Conservation (phyloP, 2,888 invertebrate species). For the Drosophila parthenogenetica region DNA sequence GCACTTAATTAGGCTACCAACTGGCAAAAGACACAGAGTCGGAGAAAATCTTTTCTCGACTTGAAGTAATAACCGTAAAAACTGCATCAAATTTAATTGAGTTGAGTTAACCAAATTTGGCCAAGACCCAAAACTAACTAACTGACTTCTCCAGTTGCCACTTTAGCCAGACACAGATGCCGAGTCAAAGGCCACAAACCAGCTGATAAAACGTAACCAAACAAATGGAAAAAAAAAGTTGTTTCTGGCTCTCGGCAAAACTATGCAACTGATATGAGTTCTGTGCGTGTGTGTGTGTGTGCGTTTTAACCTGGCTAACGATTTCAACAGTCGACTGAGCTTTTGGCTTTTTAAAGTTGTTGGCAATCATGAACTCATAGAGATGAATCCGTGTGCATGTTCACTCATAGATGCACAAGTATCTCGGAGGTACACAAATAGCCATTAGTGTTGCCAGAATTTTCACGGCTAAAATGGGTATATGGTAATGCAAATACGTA, state of each 20-base stretch:
- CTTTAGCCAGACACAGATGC: conserved; percentile 7
- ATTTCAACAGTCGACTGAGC: conserved; percentile 46
- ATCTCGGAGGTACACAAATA: conserved; percentile 9
- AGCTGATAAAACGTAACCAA: conserved; percentile 42
- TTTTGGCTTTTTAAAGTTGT: conserved; percentile 39
- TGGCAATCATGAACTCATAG: conserved; percentile 27
- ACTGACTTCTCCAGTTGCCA: conserved; percentile 20
- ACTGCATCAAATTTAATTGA: conserved; percentile 32
- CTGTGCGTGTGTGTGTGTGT: conserved; percentile 18
- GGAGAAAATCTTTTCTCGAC: background rate
- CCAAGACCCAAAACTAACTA: conserved; percentile 34
- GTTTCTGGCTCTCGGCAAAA: conserved; percentile 35
- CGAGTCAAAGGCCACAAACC: conserved; percentile 43
- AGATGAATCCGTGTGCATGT: conserved; percentile 1
- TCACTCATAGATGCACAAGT: conserved; percentile 7
- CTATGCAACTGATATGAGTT: conserved; percentile 38
- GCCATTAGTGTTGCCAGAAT: background rate
- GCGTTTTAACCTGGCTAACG: conserved; percentile 37
- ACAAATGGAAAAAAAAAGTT: conserved; percentile 35
- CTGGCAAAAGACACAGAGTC: background rate
- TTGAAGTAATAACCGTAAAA: conserved; percentile 44
- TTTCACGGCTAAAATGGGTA: background rate
- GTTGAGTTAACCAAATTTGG: conserved; percentile 28
- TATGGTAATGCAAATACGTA: no score
- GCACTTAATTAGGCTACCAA: conserved; percentile 61